Percentiles rank a stretch among this genome's conserved stretches.
Evolutionary conservation across 2,797 vertebrate species (phyloP).

Genomic region (Trematomus bernacchii): DNA sequence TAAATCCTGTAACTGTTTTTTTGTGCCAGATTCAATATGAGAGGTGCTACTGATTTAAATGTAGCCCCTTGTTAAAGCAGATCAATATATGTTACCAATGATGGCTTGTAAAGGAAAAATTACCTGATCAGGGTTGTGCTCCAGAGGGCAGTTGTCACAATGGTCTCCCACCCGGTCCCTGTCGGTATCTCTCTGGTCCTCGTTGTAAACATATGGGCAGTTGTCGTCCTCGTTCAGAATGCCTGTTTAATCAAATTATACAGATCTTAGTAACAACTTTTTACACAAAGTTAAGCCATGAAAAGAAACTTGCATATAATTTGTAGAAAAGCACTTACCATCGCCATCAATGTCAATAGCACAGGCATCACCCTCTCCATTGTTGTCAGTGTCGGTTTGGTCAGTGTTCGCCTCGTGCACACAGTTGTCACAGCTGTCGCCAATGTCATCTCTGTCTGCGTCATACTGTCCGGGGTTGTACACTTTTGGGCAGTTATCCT

Average conservation of each 20-base stretch:
- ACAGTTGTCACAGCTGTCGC: slow-evolving; percentile 98
- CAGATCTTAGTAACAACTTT: slow-evolving; percentile 28
- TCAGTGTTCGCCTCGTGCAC: slow-evolving; percentile 96
- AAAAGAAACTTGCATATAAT: neutral
- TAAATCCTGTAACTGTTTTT: slow-evolving; percentile 43
- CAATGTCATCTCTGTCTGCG: slow-evolving; percentile 95
- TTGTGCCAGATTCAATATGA: slow-evolving; percentile 50
- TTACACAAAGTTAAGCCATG: neutral
- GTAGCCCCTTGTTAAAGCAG: slow-evolving; percentile 59
- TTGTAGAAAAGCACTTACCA: slow-evolving; percentile 82
- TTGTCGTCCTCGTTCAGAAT: slow-evolving; percentile 97
- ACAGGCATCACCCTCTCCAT: slow-evolving; percentile 97
- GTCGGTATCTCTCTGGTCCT: slow-evolving; percentile 97
- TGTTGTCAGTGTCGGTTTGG: slow-evolving; percentile 96
- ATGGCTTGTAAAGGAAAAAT: slow-evolving; percentile 16
- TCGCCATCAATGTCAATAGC: slow-evolving; percentile 98
- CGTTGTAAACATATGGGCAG: slow-evolving; percentile 97
- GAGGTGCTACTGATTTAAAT: slow-evolving; percentile 53
- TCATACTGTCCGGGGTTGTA: slow-evolving; percentile 98
- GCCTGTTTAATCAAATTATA: slow-evolving; percentile 80
- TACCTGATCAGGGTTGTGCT: slow-evolving; percentile 99
- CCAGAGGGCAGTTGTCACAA: slow-evolving; percentile 98
- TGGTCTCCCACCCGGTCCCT: slow-evolving; percentile 97
- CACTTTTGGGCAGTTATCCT: slow-evolving; percentile 97
- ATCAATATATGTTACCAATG: neutral